phyloP scores from a whole-genome alignment of 2,888 invertebrate species.

The Torymus texanus region DNA sequence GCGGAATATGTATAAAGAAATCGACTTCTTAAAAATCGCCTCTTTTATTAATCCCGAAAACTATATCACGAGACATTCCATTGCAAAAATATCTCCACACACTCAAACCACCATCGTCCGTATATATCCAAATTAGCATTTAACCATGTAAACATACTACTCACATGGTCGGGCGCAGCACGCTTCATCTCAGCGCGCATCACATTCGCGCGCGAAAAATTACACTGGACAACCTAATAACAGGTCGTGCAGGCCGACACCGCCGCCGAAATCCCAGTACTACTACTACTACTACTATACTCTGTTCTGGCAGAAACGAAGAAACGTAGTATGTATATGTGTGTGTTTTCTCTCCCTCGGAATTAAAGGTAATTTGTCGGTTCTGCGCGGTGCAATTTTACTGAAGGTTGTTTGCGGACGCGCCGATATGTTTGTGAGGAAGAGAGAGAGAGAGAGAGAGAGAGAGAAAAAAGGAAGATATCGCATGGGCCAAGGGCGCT shows the following conservation, averaged over 20 bases:
- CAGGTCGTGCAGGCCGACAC: slow-evolving; percentile 10
- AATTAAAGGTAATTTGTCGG: slow-evolving; percentile 54
- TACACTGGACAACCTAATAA: slow-evolving; percentile 29
- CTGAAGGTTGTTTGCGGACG: not conserved
- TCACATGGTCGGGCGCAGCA: not conserved
- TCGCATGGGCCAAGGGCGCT: slow-evolving; percentile 38
- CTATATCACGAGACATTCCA: no score
- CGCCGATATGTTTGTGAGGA: slow-evolving; percentile 7
- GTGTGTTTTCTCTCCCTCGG: slow-evolving; percentile 14
- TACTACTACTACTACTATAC: not conserved
- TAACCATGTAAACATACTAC: no score
- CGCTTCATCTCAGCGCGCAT: not conserved
- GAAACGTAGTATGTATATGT: no score
- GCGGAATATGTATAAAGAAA: no score
- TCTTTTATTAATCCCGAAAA: no score
- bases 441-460: not conserved
- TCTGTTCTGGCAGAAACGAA: no score
- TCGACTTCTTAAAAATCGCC: no score
- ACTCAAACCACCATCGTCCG: no score
- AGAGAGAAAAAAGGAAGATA: slow-evolving; percentile 5
- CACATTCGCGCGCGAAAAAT: slow-evolving; percentile 32
- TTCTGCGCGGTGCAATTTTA: not conserved
- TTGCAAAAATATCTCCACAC: no score
- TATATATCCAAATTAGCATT: no score
- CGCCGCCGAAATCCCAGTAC: slow-evolving; percentile 35